Percentiles rank a stretch among this genome's conserved stretches.
Conservation (phyloP, 2,888 invertebrate genomes). For the Ormia ochracea region DNA sequence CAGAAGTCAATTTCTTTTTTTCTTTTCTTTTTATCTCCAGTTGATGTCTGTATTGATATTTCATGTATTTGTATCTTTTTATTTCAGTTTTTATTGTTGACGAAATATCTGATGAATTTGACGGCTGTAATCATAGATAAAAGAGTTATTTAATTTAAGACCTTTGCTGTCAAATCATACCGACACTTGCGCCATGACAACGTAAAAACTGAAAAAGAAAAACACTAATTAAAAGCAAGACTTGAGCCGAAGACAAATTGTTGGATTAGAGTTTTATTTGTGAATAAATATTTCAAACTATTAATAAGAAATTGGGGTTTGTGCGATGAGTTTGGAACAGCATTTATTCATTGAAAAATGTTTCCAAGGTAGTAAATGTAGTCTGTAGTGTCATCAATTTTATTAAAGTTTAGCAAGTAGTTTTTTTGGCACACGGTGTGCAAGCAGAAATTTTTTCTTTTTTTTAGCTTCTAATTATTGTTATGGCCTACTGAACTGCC, state of each 20-base stretch:
- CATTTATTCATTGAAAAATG: no score
- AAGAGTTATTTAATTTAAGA: constrained; percentile 37
- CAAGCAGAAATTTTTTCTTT: no score
- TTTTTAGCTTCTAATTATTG: no score
- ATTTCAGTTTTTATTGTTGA: constrained; percentile 10
- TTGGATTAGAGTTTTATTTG: constrained; percentile 4
- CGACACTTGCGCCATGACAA: constrained; percentile 32
- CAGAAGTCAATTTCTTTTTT: constrained; percentile 2
- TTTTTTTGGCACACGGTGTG: no score
- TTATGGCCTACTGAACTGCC: neutral
- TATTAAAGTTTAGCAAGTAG: no score
- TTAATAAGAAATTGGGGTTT: neutral
- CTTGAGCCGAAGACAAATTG: constrained; percentile 10
- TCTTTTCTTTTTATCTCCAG: neutral
- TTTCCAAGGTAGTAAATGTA: no score
- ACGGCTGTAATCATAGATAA: constrained; percentile 41
- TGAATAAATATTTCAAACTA: neutral
- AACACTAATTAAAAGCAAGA: neutral
- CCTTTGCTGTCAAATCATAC: constrained; percentile 30
- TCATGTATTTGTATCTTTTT: neutral
- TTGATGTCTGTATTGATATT: constrained; percentile 46
- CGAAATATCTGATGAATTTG: constrained; percentile 51
- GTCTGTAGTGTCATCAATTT: no score
- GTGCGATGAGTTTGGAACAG: neutral
- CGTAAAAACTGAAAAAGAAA: neutral